Conservation (phyloP, 2,113 vertebrate species). For the Scomber scombrus region DNA sequence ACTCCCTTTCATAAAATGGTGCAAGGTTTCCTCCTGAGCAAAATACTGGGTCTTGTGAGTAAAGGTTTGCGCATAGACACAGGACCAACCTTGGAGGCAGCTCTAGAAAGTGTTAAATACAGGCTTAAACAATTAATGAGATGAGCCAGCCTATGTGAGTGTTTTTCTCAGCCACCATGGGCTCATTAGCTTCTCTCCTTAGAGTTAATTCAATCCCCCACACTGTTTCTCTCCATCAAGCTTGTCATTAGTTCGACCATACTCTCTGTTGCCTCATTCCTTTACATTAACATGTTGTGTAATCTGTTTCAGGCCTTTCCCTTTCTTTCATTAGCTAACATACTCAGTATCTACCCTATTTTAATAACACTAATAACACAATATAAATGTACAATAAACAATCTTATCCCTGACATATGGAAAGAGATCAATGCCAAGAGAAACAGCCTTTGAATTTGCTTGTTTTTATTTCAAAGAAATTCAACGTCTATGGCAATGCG, state of each 20-base stretch:
- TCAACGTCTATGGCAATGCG: neutral
- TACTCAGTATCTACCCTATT: neutral
- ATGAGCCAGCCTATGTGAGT: slow-evolving; percentile 35
- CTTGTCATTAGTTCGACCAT: slow-evolving; percentile 48
- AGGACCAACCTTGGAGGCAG: slow-evolving; percentile 7
- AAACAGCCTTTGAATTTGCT: neutral
- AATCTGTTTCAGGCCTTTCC: slow-evolving; percentile 3
- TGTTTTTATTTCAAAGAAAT: slow-evolving; percentile 18
- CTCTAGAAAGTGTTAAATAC: slow-evolving; percentile 47
- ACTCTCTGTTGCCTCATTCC: slow-evolving; percentile 21
- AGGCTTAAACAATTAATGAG: slow-evolving; percentile 69
- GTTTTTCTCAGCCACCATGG: slow-evolving; percentile 46
- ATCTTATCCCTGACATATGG: slow-evolving; percentile 1
- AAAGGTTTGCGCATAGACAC: too few species aligned
- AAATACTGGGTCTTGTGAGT: slow-evolving; percentile 10
- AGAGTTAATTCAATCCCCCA: slow-evolving; percentile 54
- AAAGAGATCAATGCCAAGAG: neutral
- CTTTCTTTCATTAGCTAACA: neutral
- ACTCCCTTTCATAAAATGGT: neutral
- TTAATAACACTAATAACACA: too few species aligned
- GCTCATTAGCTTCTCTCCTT: slow-evolving; percentile 60
- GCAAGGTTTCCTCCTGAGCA: slow-evolving; percentile 2
- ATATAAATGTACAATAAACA: too few species aligned
- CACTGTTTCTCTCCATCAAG: slow-evolving; percentile 36
- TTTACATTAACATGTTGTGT: slow-evolving; percentile 9